Base-by-base conservation (phyloP, 2,888 invertebrate genomes). In the Tetramorium bicarinatum region DNA sequence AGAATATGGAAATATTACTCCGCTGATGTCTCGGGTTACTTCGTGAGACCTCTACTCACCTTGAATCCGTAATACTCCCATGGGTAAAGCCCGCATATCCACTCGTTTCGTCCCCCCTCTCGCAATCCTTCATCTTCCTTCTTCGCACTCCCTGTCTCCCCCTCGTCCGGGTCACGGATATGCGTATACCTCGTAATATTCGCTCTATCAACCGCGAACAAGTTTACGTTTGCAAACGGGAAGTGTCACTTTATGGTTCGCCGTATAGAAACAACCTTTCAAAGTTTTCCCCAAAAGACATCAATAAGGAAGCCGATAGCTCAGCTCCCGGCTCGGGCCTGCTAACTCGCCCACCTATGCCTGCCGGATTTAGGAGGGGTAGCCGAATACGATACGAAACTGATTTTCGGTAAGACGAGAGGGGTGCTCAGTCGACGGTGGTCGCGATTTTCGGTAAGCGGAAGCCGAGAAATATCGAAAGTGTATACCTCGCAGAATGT, bases 1-100 rank as follows among this genome's bases (percentile, higher is more conserved):
- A 91, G 92, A 91, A 92, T 93, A 93, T 93, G 93, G 93, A 93
- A 93, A 93, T 93, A 93, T 93, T 93, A 92, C 91, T 89, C 88
- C 87, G 92, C 91, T 91, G 93, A 92, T 93, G 92, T 89, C 91
- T 91, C 89, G 91, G 87, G 90, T 89, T 88, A 87, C 90, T 89
- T 72, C 85, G 90, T 87, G 86, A 89, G 90, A 91, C 88, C 89
- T 88, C 90, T 90, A 91, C 89, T 92, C 91, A 91, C 91, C 91
- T 91, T 91, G 92, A 92, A 91, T 92, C 92, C 91, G 88, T 92
- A 90, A 92, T 92, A 92, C 91, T 91, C 92, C 92, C 93, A 89
- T 86, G 93, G 90, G 91, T 88, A 87, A 91, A 89, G 79, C 89
- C 90, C 90, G 90, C 91, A 91, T 92, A 89, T 91, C 88, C 88